Percentiles rank a stretch among this genome's conserved stretches.
These are phyloP conservation scores for Nerophis lumbriciformis DNA, from an alignment of 2,113 vertebrate genomes.

Conservation along the genomic window DNA sequence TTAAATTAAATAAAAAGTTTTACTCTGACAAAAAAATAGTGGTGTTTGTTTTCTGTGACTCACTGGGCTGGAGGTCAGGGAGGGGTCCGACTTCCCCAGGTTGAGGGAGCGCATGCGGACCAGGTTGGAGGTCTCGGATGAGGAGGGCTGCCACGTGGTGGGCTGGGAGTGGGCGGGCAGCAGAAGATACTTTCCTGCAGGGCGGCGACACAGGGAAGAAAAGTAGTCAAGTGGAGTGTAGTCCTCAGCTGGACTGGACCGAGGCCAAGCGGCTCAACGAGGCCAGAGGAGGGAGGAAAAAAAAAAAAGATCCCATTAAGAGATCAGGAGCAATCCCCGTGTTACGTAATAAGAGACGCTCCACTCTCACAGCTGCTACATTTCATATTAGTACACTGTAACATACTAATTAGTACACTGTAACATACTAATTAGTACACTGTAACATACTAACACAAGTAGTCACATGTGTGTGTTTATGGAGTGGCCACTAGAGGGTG, in stretches of 20 bases:
- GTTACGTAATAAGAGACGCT: constrained; percentile 15
- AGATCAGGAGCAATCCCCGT: constrained; percentile 23
- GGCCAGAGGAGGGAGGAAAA: neutral
- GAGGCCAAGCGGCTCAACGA: constrained; percentile 27
- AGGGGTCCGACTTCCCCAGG: constrained; percentile 89
- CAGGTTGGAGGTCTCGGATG: constrained; percentile 82
- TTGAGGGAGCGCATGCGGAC: constrained; percentile 85
- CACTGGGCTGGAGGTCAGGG: constrained; percentile 83
- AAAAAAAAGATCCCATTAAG: constrained; percentile 36
- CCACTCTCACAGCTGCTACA: neutral
- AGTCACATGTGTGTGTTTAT: neutral
- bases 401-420: neutral
- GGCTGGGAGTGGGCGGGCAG: constrained; percentile 70
- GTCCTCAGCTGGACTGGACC: neutral
- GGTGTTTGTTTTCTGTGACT: constrained; percentile 47
- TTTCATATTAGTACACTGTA: neutral
- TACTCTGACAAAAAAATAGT: no score
- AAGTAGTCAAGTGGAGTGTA: no score
- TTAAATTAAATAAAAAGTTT: no score
- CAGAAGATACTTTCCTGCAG: constrained; percentile 86
- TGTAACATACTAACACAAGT: neutral
- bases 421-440: neutral
- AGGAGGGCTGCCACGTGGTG: constrained; percentile 54
- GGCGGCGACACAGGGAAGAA: neutral
- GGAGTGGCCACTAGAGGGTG: constrained; percentile 40